Evolutionary conservation across 1,140 invertebrate species (phyloP).

Genomic region (Halictus rubicundus): DNA sequence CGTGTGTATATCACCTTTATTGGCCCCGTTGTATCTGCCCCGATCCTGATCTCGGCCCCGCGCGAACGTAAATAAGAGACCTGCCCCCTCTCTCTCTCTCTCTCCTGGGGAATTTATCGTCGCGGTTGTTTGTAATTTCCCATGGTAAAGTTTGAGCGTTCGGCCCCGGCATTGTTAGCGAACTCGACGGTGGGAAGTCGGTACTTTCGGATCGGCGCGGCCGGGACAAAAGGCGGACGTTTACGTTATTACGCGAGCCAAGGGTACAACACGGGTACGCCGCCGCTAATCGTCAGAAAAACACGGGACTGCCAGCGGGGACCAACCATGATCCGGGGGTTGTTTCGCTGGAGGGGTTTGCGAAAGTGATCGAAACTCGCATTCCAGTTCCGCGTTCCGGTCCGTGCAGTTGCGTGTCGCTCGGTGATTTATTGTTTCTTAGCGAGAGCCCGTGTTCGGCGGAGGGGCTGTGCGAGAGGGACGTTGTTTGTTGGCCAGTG

Average conservation of each 20-base stretch:
- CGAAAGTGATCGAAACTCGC: too few species aligned
- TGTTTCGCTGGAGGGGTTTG: too few species aligned
- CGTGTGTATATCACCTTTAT: neutral
- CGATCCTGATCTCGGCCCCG: neutral
- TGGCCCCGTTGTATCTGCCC: neutral
- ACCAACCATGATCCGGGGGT: too few species aligned
- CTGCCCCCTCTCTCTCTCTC: too few species aligned
- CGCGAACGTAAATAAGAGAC: neutral
- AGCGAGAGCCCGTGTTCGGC: too few species aligned
- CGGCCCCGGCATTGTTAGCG: neutral
- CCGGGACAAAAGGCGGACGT: neutral
- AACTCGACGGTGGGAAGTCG: neutral
- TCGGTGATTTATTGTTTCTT: too few species aligned
- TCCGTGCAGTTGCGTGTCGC: too few species aligned
- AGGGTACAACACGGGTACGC: too few species aligned
- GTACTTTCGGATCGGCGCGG: neutral
- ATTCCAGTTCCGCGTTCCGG: too few species aligned
- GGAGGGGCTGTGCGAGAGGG: too few species aligned
- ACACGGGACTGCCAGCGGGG: neutral
- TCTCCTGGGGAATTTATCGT: slow-evolving; percentile 9
- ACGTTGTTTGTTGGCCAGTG: too few species aligned
- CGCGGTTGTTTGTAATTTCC: slow-evolving; percentile 21
- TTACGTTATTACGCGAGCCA: slow-evolving; percentile 8
- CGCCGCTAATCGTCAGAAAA: slow-evolving; percentile 15
- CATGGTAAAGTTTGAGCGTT: slow-evolving; percentile 12